Conservation (phyloP, 2,888 invertebrate genomes). For the Plebejus argus region DNA sequence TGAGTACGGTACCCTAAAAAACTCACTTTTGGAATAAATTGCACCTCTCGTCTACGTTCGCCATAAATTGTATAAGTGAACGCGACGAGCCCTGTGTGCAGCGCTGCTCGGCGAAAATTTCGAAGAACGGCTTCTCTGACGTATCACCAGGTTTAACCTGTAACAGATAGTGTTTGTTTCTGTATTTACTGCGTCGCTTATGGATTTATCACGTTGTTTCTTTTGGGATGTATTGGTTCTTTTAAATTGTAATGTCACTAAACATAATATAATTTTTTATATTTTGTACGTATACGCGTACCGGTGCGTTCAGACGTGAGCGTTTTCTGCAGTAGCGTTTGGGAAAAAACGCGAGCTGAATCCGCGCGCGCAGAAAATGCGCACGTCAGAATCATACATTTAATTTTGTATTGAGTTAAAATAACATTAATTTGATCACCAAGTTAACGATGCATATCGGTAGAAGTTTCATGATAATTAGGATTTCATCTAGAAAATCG, state of each 20-base stretch:
- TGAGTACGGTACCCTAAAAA: background rate
- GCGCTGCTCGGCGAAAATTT: conserved; percentile 76
- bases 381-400: too few species aligned
- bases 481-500: too few species aligned
- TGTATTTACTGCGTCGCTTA: conserved; percentile 39
- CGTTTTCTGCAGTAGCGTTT: too few species aligned
- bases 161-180: conserved; percentile 36
- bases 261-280: background rate
- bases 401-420: too few species aligned
- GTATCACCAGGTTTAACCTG: conserved; percentile 58
- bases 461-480: too few species aligned
- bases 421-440: too few species aligned
- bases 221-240: background rate
- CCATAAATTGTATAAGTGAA: conserved; percentile 84
- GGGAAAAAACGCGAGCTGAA: too few species aligned
- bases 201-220: background rate
- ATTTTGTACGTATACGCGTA: too few species aligned
- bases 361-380: too few species aligned
- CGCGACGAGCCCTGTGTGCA: conserved; percentile 81
- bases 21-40: conserved; percentile 82
- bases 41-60: conserved; percentile 78
- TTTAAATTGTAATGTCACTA: background rate
- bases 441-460: too few species aligned
- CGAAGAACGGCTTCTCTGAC: conserved; percentile 75
- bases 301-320: too few species aligned